Conservation (phyloP, 1,140 invertebrate species). For the Drosophila mojavensis region DNA sequence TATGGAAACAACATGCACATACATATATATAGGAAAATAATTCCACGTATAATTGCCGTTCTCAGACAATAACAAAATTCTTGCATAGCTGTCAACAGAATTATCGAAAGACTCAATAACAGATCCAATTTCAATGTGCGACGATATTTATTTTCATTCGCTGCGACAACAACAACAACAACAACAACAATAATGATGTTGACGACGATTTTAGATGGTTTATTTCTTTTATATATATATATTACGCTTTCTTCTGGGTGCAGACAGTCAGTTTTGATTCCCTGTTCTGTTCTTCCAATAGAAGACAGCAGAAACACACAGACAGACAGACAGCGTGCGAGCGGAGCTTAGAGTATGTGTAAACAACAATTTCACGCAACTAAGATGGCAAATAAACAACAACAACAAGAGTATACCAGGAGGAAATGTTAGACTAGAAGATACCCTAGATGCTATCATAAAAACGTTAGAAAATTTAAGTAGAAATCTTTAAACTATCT, state of each 20-base stretch:
- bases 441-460: background rate
- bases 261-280: constrained; percentile 14
- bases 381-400: constrained; percentile 29
- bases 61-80: constrained; percentile 80
- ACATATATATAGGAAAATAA: constrained; percentile 16
- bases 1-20: constrained; percentile 10
- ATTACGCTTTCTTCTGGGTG: constrained; percentile 41
- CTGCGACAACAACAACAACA: constrained; percentile 21
- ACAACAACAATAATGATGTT: background rate
- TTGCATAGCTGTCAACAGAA: constrained; percentile 77
- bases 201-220: constrained; percentile 31
- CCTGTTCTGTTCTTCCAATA: background rate
- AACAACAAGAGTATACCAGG: background rate
- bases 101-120: constrained; percentile 77
- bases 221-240: constrained; percentile 31
- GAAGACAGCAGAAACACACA: constrained; percentile 1
- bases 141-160: constrained; percentile 72
- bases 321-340: no score
- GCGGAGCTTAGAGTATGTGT: constrained; percentile 27
- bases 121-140: constrained; percentile 72
- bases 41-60: constrained; percentile 63
- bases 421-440: background rate
- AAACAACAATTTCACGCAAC: constrained; percentile 63
- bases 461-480: no score
- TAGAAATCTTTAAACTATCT: no score